A percentile compares a stretch with the other conserved stretches of the same genome.
Evolutionary conservation across 2,888 invertebrate genomes (phyloP).

Genomic region (Apamea anceps): DNA sequence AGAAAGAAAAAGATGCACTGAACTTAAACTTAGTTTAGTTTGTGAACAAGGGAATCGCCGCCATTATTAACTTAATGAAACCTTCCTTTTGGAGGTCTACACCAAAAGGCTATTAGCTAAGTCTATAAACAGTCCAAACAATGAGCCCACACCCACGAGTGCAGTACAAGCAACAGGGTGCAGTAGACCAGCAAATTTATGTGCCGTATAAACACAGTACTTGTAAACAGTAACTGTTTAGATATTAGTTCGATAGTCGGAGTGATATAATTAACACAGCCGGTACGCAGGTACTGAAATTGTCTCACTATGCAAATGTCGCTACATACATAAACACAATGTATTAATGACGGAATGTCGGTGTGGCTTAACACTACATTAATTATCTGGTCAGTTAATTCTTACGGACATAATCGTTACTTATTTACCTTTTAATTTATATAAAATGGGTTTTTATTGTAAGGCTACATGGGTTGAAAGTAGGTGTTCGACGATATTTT

Average conservation of each 20-base stretch:
- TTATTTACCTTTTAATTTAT: slow-evolving; percentile 22
- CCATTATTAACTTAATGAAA: not conserved
- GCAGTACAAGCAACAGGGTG: slow-evolving; percentile 44
- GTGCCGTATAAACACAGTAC: slow-evolving; percentile 35
- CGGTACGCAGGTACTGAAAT: slow-evolving; percentile 40
- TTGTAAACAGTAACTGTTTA: slow-evolving; percentile 39
- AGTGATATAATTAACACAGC: slow-evolving; percentile 54
- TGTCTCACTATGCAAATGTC: slow-evolving; percentile 59
- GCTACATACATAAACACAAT: slow-evolving; percentile 59
- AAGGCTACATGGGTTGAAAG: not conserved
- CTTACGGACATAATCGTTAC: slow-evolving; percentile 20
- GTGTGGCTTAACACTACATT: slow-evolving; percentile 52
- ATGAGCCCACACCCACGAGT: slow-evolving; percentile 36
- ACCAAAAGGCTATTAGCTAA: slow-evolving; percentile 36
- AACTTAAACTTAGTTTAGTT: too few species aligned
- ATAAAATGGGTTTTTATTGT: slow-evolving; percentile 3
- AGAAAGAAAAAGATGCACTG: too few species aligned
- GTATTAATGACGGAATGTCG: slow-evolving; percentile 63
- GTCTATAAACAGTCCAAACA: slow-evolving; percentile 15
- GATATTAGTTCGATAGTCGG: slow-evolving; percentile 41
- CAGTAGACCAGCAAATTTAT: slow-evolving; percentile 44
- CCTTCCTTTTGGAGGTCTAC: not conserved
- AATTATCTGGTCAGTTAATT: slow-evolving; percentile 49
- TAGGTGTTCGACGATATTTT: not conserved
- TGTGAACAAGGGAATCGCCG: too few species aligned